Conservation (phyloP, 2,113 vertebrate genomes). For the Rhynchomys soricoides region DNA sequence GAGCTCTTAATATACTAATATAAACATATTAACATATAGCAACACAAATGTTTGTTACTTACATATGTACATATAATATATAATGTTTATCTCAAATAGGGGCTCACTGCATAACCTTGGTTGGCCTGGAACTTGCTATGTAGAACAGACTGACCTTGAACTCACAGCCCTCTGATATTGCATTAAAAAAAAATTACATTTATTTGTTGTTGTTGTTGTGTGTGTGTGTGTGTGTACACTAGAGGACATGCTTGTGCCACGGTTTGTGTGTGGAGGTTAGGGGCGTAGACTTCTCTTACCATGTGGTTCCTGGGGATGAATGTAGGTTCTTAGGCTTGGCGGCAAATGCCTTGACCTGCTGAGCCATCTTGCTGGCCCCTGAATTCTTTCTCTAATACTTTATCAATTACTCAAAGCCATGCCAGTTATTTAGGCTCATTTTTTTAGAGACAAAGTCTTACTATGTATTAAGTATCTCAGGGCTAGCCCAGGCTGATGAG, state of each 20-base stretch:
- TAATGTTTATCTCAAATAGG: background rate
- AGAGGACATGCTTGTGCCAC: background rate
- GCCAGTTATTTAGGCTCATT: background rate
- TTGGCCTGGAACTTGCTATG: background rate
- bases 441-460: background rate
- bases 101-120: background rate
- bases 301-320: background rate
- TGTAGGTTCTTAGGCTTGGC: background rate
- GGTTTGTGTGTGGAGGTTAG: background rate
- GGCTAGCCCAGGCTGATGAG: background rate
- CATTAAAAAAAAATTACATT: background rate
- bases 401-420: slow-evolving; percentile 31
- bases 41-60: background rate
- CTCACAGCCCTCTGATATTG: background rate
- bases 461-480: background rate
- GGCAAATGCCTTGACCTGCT: background rate
- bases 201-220: background rate
- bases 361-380: background rate
- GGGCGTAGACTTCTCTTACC: too few relatives aligned
- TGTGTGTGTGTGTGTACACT: background rate
- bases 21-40: background rate
- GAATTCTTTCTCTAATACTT: background rate
- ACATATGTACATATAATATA: background rate
- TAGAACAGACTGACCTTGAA: background rate
- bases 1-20: background rate